These are phyloP conservation scores for Miichthys miiuy DNA, from an alignment of 2,797 vertebrate genomes.

Conservation along the genomic window DNA sequence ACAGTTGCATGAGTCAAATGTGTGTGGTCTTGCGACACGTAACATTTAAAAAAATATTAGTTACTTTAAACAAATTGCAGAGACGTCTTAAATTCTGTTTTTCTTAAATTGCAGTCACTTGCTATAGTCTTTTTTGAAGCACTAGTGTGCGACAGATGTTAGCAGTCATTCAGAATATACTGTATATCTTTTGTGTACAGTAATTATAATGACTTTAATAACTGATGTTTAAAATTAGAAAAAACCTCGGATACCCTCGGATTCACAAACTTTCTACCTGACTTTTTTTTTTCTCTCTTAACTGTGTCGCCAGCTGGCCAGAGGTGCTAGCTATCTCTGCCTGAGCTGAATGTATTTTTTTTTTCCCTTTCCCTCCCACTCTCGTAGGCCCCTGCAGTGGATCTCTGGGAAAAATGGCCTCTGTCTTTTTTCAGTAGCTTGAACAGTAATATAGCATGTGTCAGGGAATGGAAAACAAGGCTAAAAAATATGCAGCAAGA, in stretches of 20 bases:
- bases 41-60: not conserved
- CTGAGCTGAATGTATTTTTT: constrained; percentile 70
- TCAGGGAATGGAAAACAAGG: constrained; percentile 86
- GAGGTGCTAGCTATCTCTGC: constrained; percentile 77
- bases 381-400: constrained; percentile 78
- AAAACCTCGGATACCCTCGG: not conserved
- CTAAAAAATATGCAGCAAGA: constrained; percentile 86
- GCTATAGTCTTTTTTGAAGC: not conserved
- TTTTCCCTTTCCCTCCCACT: constrained; percentile 39
- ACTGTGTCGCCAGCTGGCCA: constrained; percentile 75
- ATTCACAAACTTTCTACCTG: constrained; percentile 69
- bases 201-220: not conserved
- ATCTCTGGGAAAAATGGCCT: constrained; percentile 82
- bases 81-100: too few relatives aligned
- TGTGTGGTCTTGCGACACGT: not conserved
- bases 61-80: not conserved
- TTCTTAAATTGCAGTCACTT: not conserved
- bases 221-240: constrained; percentile 1
- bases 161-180: not conserved
- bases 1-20: not conserved
- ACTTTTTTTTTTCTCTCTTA: constrained; percentile 46
- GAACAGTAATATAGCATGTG: constrained; percentile 86
- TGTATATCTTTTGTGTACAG: not conserved
- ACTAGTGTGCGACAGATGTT: not conserved
- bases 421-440: constrained; percentile 78